Evolutionary conservation across 2,797 vertebrate genomes (phyloP), one percentile per base, ranked within the genome.

Genomic region (Chrosomus eos): DNA sequence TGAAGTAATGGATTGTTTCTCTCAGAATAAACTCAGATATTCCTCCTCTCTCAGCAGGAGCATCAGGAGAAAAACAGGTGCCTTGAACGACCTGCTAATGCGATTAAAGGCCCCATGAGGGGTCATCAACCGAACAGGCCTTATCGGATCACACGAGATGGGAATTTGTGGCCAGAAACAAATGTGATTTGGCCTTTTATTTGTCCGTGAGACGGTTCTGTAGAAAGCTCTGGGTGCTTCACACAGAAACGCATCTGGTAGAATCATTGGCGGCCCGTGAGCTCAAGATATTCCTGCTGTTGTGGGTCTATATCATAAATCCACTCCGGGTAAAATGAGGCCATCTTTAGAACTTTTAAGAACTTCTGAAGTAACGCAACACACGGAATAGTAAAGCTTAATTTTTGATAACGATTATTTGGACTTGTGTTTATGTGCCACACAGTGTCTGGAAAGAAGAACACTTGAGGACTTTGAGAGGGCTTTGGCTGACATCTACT

Each of bases 191-290:
- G 1, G 9, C 76, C 68, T 87, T 88, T 90, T 64, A 83, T 82
- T 48, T 68, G 66, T 67, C 86, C 89, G 43, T 51, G 58, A 81
- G 78, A 90, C 40, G 85, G 55, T 72, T 66, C 58, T 51, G 72
- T 62, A 83, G 77, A 87, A 82, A 90, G 66, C 76, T 88, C 79
- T 31, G 85, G 71, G 60, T 26, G 38, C 8, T 31, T 80, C 62
- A 55, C 76, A 67, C 4, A 10, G 28, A 70, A 43, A 60, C 87
- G 60, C 88, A 91, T 93, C 89, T 92, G 92, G 53, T 85, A 85
- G 83, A 89, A 72, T 81, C 84, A 92, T 90, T 87, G 79, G 89
- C 84, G 58, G 72, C 73, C 64, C 87, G 87, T 89, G 82, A 88
- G 82, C 33, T 78, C 79, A 70, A 88, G 67, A 89, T 83, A 80